phyloP scores from a whole-genome alignment of 2,888 invertebrate species.

The Microctonus aethiopoides region DNA sequence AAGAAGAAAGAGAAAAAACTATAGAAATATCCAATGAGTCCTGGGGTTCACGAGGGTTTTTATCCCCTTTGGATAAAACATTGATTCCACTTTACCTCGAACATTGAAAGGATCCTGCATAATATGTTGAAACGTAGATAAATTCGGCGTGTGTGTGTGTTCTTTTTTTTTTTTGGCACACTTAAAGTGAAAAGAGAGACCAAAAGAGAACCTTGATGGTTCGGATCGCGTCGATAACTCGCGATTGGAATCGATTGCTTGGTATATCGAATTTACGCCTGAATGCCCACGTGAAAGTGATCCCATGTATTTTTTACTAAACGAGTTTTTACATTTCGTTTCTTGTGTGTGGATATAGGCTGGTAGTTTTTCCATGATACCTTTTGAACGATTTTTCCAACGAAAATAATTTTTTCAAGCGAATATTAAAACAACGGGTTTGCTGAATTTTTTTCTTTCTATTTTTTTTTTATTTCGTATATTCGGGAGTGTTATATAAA shows the following conservation, averaged over 20 bases:
- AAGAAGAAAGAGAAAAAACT: neutral
- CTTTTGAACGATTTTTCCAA: too few species aligned
- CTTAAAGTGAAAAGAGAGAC: neutral
- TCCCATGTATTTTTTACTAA: constrained; percentile 1
- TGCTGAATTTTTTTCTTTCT: too few species aligned
- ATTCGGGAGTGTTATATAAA: too few species aligned
- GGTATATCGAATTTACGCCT: neutral
- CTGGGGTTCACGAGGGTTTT: constrained; percentile 12
- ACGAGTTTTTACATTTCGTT: neutral
- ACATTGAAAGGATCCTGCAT: constrained; percentile 18
- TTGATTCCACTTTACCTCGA: constrained; percentile 20
- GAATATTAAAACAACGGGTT: too few species aligned
- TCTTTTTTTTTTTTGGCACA: neutral
- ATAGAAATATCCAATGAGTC: neutral
- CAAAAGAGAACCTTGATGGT: constrained; percentile 1
- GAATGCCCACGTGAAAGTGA: neutral
- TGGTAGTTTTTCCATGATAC: too few species aligned
- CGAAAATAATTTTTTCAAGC: too few species aligned
- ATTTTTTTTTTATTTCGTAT: too few species aligned
- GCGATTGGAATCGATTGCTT: neutral
- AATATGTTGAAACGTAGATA: constrained; percentile 13
- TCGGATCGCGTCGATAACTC: constrained; percentile 1
- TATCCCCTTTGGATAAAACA: constrained; percentile 29
- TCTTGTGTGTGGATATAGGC: too few species aligned
- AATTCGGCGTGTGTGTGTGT: neutral